Evolutionary conservation across 2,888 invertebrate species (phyloP), one percentile per base, ranked within the genome.

Genomic region (Seira ritae): DNA sequence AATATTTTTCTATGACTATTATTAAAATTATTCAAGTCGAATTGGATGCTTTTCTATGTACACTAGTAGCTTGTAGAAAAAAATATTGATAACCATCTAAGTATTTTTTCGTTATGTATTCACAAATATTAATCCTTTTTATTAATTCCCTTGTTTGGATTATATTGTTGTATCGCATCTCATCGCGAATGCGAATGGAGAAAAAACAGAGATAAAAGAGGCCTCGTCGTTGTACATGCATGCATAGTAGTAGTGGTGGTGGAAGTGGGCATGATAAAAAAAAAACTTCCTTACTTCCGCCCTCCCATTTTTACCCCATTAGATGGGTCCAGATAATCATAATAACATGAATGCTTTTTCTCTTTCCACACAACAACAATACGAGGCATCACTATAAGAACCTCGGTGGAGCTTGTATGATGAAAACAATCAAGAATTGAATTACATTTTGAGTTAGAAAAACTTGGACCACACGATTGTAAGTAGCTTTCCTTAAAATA

Each of bases 221-320:
- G 31, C 31, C 31, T 4, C n/a, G n/a, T n/a, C n/a, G n/a, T n/a
- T n/a, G n/a, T n/a, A n/a, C n/a, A n/a, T n/a, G n/a, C n/a, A n/a
- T n/a, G n/a, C n/a, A n/a, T n/a, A n/a, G n/a, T n/a, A n/a, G n/a
- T n/a, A n/a, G n/a, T n/a, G n/a, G n/a, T n/a, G 31, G 31, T 31
- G 8, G 31, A 31, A 31, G n/a, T 20, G 17, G 37, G 31, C 50
- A 69, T 10, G 22, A 1, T 20, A 31, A 31, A n/a, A n/a, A n/a
- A n/a, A 67, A 22, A 76, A 69, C 68, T 76, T 69, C 68, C 76
- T 76, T 60, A 76, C 76, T 76, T 76, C 76, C 76, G 76, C 55
- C 55, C 55, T n/a, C 15, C 15, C 55, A 55, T 55, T 55, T 55
- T 55, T 31, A 31, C 15, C 55, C 55, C 17, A 55, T 55, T 55